These are phyloP conservation scores for Rallus crepitans DNA, from an alignment of 2,797 vertebrate species.

Conservation along the genomic window DNA sequence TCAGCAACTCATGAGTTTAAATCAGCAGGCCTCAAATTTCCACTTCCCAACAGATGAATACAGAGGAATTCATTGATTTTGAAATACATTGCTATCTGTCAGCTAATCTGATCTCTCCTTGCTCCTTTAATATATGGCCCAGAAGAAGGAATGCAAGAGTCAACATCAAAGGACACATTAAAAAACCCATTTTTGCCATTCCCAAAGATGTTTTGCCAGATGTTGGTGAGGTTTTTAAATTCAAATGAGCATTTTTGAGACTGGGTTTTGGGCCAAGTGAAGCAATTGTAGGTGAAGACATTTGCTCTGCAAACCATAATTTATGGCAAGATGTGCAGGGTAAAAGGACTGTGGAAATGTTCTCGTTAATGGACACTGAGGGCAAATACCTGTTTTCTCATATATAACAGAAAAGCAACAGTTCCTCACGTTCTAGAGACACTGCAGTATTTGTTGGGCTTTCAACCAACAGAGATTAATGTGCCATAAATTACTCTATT, in stretches of 20 bases:
- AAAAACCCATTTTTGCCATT: background rate
- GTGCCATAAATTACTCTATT: background rate
- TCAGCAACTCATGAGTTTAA: background rate
- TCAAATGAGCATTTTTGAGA: conserved; percentile 20
- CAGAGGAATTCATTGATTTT: conserved; percentile 45
- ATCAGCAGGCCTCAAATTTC: background rate
- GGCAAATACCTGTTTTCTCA: background rate
- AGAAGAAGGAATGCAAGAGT: conserved; percentile 17
- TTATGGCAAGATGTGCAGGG: conserved; percentile 26
- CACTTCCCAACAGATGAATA: background rate
- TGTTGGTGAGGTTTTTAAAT: conserved; percentile 56
- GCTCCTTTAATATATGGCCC: background rate
- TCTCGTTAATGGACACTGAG: background rate
- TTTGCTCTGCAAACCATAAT: conserved; percentile 23
- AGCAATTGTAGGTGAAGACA: conserved; percentile 47
- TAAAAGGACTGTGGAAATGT: background rate
- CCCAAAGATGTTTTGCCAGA: conserved; percentile 43
- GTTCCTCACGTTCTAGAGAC: background rate
- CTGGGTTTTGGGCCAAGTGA: conserved; percentile 31
- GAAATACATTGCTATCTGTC: conserved; percentile 38
- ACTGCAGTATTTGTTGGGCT: background rate
- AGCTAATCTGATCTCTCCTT: conserved; percentile 25
- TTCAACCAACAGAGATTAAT: conserved; percentile 27
- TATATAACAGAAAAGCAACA: background rate
- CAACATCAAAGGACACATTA: background rate